Evolutionary conservation across 2,797 vertebrate species (phyloP).

Genomic region (Picus viridis): DNA sequence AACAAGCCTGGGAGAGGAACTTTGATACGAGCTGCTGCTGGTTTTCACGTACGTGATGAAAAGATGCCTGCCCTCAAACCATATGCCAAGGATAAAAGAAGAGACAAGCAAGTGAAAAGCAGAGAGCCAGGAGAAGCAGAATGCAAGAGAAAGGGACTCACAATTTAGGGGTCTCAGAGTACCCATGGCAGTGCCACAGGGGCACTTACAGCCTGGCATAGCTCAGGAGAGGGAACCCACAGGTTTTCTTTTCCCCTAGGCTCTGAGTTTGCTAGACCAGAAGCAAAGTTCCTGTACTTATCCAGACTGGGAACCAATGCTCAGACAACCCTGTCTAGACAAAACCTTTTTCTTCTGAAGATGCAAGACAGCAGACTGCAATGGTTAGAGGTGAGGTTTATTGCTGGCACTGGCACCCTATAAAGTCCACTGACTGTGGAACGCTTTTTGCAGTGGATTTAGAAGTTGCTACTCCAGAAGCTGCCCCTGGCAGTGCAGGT

Average conservation of each 20-base stretch:
- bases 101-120: not conserved
- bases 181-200: not conserved
- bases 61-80: not conserved
- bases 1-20: not conserved
- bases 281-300: not conserved
- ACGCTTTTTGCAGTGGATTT: not conserved
- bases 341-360: not conserved
- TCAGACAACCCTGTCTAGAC: not conserved
- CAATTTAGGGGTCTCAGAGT: not conserved
- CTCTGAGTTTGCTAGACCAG: not conserved
- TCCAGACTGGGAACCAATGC: no score
- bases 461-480: not conserved
- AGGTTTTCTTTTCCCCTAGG: fast-evolving
- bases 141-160: not conserved
- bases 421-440: fast-evolving
- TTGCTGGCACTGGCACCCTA: not conserved
- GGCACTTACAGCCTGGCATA: not conserved
- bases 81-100: not conserved
- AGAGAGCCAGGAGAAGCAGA: not conserved
- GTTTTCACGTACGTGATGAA: fast-evolving
- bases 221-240: not conserved
- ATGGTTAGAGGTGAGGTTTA: not conserved
- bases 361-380: fast-evolving
- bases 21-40: not conserved
- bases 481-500: fast-evolving